phyloP scores from a whole-genome alignment of 2,888 invertebrate genomes.

The Drosophila neonasuta region DNA sequence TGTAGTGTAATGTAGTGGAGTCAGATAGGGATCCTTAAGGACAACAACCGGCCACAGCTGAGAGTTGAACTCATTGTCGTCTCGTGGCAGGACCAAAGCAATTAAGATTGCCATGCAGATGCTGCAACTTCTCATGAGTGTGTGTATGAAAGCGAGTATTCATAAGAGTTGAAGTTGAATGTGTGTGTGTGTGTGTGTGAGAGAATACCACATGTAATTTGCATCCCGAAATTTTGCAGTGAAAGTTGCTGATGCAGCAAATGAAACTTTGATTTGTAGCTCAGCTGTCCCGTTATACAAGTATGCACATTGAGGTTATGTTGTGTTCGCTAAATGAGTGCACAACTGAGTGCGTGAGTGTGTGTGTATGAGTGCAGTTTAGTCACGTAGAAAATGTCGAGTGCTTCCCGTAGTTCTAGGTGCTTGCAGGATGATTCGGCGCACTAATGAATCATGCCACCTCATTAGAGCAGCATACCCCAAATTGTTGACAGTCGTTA shows the following conservation, averaged over 20 bases:
- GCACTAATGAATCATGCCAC: slow-evolving; percentile 21
- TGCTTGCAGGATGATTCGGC: slow-evolving; percentile 7
- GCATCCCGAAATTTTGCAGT: slow-evolving; percentile 59
- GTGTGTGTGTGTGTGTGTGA: not conserved
- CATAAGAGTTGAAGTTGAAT: no score
- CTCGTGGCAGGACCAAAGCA: slow-evolving; percentile 50
- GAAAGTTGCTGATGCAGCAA: slow-evolving; percentile 67
- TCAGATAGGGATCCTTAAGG: slow-evolving; percentile 20
- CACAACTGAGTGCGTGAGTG: not conserved
- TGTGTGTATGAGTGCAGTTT: slow-evolving; percentile 29
- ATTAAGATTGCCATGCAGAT: slow-evolving; percentile 59
- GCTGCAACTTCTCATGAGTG: slow-evolving; percentile 9
- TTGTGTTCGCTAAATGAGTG: slow-evolving; percentile 17
- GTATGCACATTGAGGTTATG: slow-evolving; percentile 65
- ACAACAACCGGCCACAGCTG: slow-evolving; percentile 12
- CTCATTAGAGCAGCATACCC: slow-evolving; percentile 27
- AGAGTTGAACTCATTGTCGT: slow-evolving; percentile 43
- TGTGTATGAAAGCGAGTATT: slow-evolving; percentile 13
- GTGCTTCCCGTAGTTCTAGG: slow-evolving; percentile 21
- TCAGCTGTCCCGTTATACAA: slow-evolving; percentile 50
- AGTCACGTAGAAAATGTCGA: slow-evolving; percentile 55
- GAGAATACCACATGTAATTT: slow-evolving; percentile 57
- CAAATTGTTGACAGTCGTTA: not conserved
- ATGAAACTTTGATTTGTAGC: slow-evolving; percentile 68
- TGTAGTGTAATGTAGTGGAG: slow-evolving; percentile 13